Evolutionary conservation across 2,113 vertebrate species (phyloP).

Genomic region (Smithornis capensis): DNA sequence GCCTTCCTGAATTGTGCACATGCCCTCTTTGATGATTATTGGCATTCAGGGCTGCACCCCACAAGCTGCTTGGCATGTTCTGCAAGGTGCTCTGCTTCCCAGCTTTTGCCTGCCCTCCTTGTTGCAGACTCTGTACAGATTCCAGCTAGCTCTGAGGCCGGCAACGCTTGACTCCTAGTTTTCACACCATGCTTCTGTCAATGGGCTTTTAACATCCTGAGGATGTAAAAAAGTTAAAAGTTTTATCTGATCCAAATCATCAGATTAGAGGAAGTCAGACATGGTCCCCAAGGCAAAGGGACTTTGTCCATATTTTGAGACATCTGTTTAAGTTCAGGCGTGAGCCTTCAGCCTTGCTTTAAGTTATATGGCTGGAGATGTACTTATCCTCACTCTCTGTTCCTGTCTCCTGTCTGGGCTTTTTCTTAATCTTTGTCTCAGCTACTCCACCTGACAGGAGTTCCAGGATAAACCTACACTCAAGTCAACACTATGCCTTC

Average conservation of each 20-base stretch:
- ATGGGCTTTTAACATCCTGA: background rate
- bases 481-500: background rate
- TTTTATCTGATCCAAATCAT: background rate
- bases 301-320: background rate
- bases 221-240: background rate
- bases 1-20: rapidly evolving
- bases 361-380: background rate
- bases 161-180: background rate
- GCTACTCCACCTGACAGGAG: background rate
- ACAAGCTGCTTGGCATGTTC: rapidly evolving
- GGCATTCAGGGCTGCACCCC: background rate
- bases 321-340: background rate
- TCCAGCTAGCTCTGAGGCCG: background rate
- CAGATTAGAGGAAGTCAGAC: background rate
- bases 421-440: background rate
- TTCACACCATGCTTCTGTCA: background rate
- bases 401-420: background rate
- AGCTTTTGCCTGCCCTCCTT: background rate
- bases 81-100: background rate
- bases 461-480: background rate
- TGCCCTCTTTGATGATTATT: background rate
- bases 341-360: background rate
- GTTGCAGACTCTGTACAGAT: background rate
- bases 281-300: background rate
- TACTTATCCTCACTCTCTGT: background rate